phyloP scores from a whole-genome alignment of 2,113 vertebrate species.

The Periophthalmus modestus region DNA sequence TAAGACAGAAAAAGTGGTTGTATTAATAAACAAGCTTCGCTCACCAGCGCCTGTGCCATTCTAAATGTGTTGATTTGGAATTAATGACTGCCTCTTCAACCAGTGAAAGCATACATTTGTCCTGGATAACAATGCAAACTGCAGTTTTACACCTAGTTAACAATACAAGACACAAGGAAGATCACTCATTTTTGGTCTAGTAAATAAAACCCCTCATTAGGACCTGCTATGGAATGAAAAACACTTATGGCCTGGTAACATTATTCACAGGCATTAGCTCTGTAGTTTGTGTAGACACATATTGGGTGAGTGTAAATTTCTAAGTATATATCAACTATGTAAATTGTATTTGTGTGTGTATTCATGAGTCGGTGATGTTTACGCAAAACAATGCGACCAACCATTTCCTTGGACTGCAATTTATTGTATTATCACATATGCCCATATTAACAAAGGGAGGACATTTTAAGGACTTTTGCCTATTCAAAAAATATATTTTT shows the following conservation, averaged over 20 bases:
- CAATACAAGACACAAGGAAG: slow-evolving; percentile 40
- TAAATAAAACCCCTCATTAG: slow-evolving; percentile 66
- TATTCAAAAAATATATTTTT: too few species aligned
- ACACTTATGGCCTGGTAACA: slow-evolving; percentile 43
- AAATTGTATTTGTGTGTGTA: slow-evolving; percentile 19
- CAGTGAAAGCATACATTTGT: slow-evolving; percentile 42
- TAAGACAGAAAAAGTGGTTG: slow-evolving; percentile 8
- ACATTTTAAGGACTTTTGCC: too few species aligned
- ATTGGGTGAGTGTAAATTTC: slow-evolving; percentile 35
- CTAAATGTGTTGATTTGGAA: slow-evolving; percentile 63
- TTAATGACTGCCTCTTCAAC: slow-evolving; percentile 51
- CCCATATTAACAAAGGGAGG: too few species aligned
- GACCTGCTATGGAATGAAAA: slow-evolving; percentile 50
- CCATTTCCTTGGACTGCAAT: background rate
- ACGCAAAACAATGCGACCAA: background rate
- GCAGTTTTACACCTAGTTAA: slow-evolving; percentile 58
- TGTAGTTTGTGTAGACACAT: slow-evolving; percentile 30
- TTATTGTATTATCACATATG: background rate
- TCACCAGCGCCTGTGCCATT: slow-evolving; percentile 39
- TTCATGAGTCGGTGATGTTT: slow-evolving; percentile 17
- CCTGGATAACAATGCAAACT: slow-evolving; percentile 51
- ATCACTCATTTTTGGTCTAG: slow-evolving; percentile 40
- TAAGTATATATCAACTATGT: slow-evolving; percentile 24
- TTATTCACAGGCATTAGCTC: slow-evolving; percentile 42
- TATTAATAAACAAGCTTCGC: slow-evolving; percentile 37